phyloP scores from a whole-genome alignment of 2,888 invertebrate species.

The Polylopha cassiicola region DNA sequence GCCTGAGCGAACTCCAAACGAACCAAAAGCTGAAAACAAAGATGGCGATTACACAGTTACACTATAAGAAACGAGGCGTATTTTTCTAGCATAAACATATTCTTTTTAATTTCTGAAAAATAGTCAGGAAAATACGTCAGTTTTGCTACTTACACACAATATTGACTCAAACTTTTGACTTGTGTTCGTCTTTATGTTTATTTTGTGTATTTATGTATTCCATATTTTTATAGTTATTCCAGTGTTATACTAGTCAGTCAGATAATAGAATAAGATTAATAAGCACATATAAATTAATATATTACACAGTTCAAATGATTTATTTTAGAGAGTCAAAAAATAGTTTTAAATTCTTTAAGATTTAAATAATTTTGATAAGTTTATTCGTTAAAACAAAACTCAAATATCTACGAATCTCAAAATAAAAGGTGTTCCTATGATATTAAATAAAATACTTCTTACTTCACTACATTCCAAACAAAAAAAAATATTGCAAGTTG shows the following conservation, averaged over 20 bases:
- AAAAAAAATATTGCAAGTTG: background rate
- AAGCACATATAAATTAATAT: too few species aligned
- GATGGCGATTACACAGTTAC: conserved; percentile 70
- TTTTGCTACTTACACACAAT: too few species aligned
- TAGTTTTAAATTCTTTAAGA: too few species aligned
- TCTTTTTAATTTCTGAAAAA: too few species aligned
- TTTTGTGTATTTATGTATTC: conserved; percentile 10
- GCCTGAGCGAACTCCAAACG: conserved; percentile 48
- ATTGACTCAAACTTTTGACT: conserved; percentile 1
- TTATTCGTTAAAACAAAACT: conserved; percentile 10
- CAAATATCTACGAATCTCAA: conserved; percentile 1
- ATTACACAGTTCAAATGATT: too few species aligned
- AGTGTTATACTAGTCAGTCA: conserved; percentile 21
- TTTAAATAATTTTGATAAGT: conserved; percentile 1
- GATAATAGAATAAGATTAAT: conserved; percentile 6
- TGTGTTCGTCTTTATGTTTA: background rate
- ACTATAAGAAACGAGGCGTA: conserved; percentile 34
- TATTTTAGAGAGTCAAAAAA: too few species aligned
- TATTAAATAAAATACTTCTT: conserved; percentile 1
- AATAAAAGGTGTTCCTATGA: conserved; percentile 3
- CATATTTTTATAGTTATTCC: conserved; percentile 8
- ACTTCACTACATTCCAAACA: conserved; percentile 32
- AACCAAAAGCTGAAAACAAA: conserved; percentile 58
- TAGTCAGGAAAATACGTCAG: too few species aligned
- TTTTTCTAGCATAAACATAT: too few species aligned